Base-by-base conservation (phyloP, 2,797 vertebrate species). In the Sebastes steindachneri region DNA sequence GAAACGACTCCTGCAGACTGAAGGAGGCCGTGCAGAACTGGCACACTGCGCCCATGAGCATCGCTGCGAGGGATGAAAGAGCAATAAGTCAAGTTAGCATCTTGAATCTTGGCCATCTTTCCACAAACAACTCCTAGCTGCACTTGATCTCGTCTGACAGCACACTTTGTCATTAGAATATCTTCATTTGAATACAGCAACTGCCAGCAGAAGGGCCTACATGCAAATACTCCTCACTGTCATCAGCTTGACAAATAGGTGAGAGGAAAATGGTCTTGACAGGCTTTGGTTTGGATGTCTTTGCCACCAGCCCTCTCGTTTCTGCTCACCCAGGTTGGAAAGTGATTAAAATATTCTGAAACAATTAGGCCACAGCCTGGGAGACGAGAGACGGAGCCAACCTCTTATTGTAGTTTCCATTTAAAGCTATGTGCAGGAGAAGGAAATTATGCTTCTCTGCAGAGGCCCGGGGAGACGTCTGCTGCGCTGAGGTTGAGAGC, bases 11-110 rank as follows among this genome's bases (percentile, higher is more conserved):
- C 55, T 58, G 81, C 77, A 92, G 88, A 58, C 57, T 64, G 31
- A 95, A 81, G 53, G 93, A 94, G 37, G 77, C 91, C n/a, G 84
- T 80, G 87, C 95, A 96, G 80, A 96, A 93, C 79, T 92, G 93
- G 78, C 92, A 93, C 25, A 72, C 80, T 25, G 92, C 88, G 26
- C 86, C 92, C 37, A 87, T 5, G 21, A 95, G 79, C 90, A 96
- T 94, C 7, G 89, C 96, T 96, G 89, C 4, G 14, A 82, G 67
- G 85, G 78, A 85, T 9, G 45, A 75, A 77, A 86, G 59, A 88
- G 77, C 45, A 84, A 82, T 26, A 68, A 75, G 68, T 87, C 86
- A 85, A 45, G 86, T 89, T 59, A 81, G 73, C 33, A 21, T 74
- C 41, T 70, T 80, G 81, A 90, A 80, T 26, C 60, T 31, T 53